phyloP scores from a whole-genome alignment of 2,113 vertebrate species.

The Seriola aureovittata region DNA sequence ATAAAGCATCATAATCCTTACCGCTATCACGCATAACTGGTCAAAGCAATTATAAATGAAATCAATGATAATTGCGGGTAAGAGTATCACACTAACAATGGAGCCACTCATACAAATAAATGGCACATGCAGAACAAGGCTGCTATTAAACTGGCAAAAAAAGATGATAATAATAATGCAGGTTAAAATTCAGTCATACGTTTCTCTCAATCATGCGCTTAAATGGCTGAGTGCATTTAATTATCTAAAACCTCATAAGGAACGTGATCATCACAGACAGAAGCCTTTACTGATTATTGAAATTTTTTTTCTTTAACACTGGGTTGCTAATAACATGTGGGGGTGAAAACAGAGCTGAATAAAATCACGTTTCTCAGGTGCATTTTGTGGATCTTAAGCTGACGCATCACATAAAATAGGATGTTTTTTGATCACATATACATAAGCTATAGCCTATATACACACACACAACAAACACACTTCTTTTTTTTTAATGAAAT shows the following conservation, averaged over 20 bases:
- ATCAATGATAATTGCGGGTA: constrained; percentile 72
- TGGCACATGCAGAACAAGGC: constrained; percentile 32
- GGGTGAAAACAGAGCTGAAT: constrained; percentile 18
- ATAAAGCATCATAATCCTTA: constrained; percentile 60
- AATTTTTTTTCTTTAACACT: constrained; percentile 41
- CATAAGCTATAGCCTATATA: too few species aligned
- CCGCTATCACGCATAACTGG: constrained; percentile 63
- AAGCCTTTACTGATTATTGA: constrained; percentile 59
- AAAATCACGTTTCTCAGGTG: constrained; percentile 1
- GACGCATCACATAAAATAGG: neutral
- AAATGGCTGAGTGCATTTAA: constrained; percentile 75
- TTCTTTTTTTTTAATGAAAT: neutral
- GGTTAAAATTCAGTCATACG: constrained; percentile 39
- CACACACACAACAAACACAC: too few species aligned
- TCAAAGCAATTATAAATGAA: constrained; percentile 70
- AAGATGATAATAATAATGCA: constrained; percentile 20
- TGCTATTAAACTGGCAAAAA: constrained; percentile 52
- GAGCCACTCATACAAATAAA: constrained; percentile 42
- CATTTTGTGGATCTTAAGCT: neutral
- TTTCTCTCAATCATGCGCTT: constrained; percentile 46
- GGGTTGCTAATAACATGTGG: constrained; percentile 36
- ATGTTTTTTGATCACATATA: too few species aligned
- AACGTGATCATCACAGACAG: constrained; percentile 63
- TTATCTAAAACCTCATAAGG: constrained; percentile 72
- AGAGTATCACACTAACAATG: constrained; percentile 53